A percentile compares a stretch with the other conserved stretches of the same genome.
Conservation (phyloP, 2,888 invertebrate genomes). For the Harpalus rubripes region DNA sequence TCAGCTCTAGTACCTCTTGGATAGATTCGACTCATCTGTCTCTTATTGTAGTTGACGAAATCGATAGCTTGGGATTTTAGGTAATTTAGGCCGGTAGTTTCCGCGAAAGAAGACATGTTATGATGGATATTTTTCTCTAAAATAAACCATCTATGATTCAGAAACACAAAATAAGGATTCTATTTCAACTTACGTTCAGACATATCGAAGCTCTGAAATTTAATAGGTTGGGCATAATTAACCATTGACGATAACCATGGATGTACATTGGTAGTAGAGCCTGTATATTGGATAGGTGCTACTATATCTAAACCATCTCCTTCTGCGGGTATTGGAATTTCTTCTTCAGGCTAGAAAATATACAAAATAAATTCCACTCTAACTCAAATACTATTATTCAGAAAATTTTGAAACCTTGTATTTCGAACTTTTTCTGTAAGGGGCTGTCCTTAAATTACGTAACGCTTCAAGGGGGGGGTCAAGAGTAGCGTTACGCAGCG, state of each 20-base stretch:
- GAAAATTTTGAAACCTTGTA: too few relatives aligned
- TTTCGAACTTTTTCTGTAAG: too few relatives aligned
- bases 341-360: conserved; percentile 77
- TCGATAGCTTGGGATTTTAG: conserved; percentile 97
- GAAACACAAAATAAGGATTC: too few relatives aligned
- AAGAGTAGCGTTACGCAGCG: too few relatives aligned
- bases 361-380: too few relatives aligned
- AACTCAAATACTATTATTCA: too few relatives aligned
- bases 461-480: too few relatives aligned
- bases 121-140: conserved; percentile 95
- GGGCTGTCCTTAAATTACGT: too few relatives aligned
- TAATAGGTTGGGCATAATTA: conserved; percentile 99
- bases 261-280: conserved; percentile 99
- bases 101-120: conserved; percentile 99
- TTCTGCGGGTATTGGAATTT: conserved; percentile 81
- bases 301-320: conserved; percentile 81
- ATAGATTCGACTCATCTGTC: conserved; percentile 99
- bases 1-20: conserved; percentile 99
- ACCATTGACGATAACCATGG: conserved; percentile 99
- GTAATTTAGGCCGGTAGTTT: conserved; percentile 97
- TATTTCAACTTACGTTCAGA: conserved; percentile 93
- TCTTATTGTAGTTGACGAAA: conserved; percentile 99
- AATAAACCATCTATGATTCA: too few relatives aligned
- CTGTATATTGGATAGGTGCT: conserved; percentile 91
- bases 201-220: conserved; percentile 98